Base-by-base conservation (phyloP, 2,113 vertebrate species). In the Indicator indicator region DNA sequence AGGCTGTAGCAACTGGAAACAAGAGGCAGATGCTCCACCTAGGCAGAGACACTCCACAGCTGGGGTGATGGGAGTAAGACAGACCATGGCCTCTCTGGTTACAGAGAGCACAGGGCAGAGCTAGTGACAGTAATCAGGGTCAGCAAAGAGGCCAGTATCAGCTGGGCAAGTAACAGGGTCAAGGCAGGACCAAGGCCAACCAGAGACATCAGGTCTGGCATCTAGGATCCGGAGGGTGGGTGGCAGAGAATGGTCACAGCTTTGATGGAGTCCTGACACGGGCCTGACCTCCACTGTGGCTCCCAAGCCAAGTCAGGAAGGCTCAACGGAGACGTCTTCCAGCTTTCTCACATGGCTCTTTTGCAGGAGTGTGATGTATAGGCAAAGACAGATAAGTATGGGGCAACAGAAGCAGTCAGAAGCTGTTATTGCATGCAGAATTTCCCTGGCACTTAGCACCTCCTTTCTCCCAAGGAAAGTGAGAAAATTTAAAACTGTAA, bases 141-240 rank as follows among this genome's bases (percentile, higher is more conserved):
- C 63, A 76, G 12, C 63, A 1, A 2, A 32, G 15, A 59, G 44
- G 33, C 20, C 38, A 28, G 44, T 33, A 12, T 33, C 3, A 5
- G 12, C 44, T 16, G 17, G 32, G 5, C 44, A 69, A 50, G 33
- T 12, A 9, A 36, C 11, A 67, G 40, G 3, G 15, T 40, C 2
- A 1, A 74, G 19, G 23, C 19, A 74, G 32, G 42, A 38, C 42
- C 3, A 2, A 69, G 27, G 19, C 11, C 9, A n/a, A 59, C 32
- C 27, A 0, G 0, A 70, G 21, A 17, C 2, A 4, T 52, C 62
- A 54, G 27, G 65, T 48, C 36, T 59, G 36, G 28, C 3, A 4
- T 36, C 9, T 44, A 48, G 58, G 12, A 48, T 44, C 11, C 12
- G 24, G 9, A 42, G 4, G 4, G 12, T 27, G 17, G 9, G 24